Conservation (phyloP, 1,140 invertebrate species). For the Apolygus lucorum region DNA sequence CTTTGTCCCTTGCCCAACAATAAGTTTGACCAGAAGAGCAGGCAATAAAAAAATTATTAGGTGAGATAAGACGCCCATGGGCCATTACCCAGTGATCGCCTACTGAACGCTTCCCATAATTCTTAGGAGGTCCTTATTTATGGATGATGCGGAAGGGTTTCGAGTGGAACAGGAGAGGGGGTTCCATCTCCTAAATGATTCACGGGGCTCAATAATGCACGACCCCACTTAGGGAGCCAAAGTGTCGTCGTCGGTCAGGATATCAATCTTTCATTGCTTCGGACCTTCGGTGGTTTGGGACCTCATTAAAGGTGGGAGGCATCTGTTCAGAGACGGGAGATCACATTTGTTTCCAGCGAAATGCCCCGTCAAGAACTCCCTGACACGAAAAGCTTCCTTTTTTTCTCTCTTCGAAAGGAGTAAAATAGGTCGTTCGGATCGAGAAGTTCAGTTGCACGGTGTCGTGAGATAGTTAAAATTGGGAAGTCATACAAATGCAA, state of each 20-base stretch:
- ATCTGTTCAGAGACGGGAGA: neutral
- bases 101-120: slow-evolving; percentile 8
- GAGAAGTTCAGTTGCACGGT: too few relatives aligned
- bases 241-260: slow-evolving; percentile 14
- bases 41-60: slow-evolving; percentile 6
- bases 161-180: neutral
- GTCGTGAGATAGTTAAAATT: too few relatives aligned
- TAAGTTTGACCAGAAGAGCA: neutral
- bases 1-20: neutral
- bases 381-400: too few relatives aligned
- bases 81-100: slow-evolving; percentile 12
- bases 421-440: too few relatives aligned
- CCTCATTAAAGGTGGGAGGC: neutral
- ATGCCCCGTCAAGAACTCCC: too few relatives aligned
- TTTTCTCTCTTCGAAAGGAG: too few relatives aligned
- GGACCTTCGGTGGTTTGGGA: slow-evolving; percentile 14
- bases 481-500: too few relatives aligned
- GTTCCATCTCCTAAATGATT: slow-evolving; percentile 9
- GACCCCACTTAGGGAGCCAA: slow-evolving; percentile 5
- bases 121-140: slow-evolving; percentile 4
- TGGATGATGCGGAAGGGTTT: slow-evolving; percentile 6
- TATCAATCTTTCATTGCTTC: slow-evolving; percentile 13
- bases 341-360: neutral
- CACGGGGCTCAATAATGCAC: slow-evolving; percentile 12
- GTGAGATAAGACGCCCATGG: neutral